These are phyloP conservation scores for Gila orcuttii DNA, from an alignment of 2,113 vertebrate genomes.

Conservation along the genomic window DNA sequence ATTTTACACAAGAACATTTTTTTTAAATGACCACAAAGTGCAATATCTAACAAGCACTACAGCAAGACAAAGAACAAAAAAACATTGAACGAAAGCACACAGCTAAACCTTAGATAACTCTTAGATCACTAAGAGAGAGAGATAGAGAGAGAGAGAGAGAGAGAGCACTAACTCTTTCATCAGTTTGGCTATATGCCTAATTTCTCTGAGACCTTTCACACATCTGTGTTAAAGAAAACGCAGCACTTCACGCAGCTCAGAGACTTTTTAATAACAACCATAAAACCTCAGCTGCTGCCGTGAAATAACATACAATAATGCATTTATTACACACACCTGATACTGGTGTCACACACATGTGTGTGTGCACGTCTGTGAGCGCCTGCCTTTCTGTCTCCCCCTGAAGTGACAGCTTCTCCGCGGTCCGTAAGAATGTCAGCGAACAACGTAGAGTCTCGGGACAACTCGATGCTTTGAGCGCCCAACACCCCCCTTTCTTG, in stretches of 20 bases:
- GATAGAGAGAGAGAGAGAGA: background rate
- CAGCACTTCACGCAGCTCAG: background rate
- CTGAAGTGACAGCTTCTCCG: background rate
- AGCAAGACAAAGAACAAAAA: slow-evolving; percentile 10
- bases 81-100: background rate
- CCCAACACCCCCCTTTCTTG: background rate
- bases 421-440: background rate
- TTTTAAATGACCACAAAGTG: background rate
- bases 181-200: slow-evolving; percentile 4
- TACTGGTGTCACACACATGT: slow-evolving; percentile 28
- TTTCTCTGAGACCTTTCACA: slow-evolving; percentile 33
- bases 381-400: slow-evolving; percentile 3
- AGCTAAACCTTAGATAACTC: background rate
- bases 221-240: slow-evolving; percentile 41
- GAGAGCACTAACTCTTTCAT: background rate
- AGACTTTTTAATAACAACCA: slow-evolving; percentile 22
- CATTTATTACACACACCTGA: slow-evolving; percentile 48
- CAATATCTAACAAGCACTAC: background rate
- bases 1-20: background rate
- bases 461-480: slow-evolving; percentile 4
- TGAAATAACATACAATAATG: slow-evolving; percentile 3
- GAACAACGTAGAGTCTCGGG: slow-evolving; percentile 13
- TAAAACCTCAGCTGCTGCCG: background rate
- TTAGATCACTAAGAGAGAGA: background rate
- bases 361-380: background rate